These are phyloP conservation scores for Potamilus streckersoni DNA, from an alignment of 1,140 invertebrate genomes.

Conservation along the genomic window DNA sequence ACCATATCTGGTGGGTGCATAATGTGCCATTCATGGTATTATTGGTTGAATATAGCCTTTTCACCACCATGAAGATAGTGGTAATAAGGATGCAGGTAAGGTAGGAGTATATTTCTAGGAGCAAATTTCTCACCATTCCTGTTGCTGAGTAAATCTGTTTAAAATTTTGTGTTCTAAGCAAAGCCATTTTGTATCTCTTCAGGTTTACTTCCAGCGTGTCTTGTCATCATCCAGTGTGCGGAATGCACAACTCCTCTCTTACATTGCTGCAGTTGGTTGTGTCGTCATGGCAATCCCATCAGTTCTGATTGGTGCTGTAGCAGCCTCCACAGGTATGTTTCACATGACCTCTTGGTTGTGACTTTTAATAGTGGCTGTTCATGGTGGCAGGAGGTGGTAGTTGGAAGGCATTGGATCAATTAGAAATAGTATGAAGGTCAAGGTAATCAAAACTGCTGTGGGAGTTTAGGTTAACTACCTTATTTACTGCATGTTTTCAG, in stretches of 20 bases:
- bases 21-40: too few relatives aligned
- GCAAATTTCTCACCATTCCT: neutral
- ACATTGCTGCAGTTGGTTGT: slow-evolving; percentile 94
- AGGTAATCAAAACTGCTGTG: too few relatives aligned
- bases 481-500: too few relatives aligned
- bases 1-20: neutral
- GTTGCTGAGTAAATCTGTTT: neutral
- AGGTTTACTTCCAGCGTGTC: slow-evolving; percentile 98
- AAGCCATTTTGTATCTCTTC: slow-evolving; percentile 35
- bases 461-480: too few relatives aligned
- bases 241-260: slow-evolving; percentile 94
- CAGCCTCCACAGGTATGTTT: slow-evolving; percentile 90
- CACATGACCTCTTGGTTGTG: slow-evolving; percentile 54
- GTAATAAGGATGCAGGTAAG: neutral
- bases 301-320: slow-evolving; percentile 95
- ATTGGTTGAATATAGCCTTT: too few relatives aligned
- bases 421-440: too few relatives aligned
- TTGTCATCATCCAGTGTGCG: slow-evolving; percentile 93
- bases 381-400: too few relatives aligned
- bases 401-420: too few relatives aligned
- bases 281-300: slow-evolving; percentile 97
- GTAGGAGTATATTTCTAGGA: neutral
- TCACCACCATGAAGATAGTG: too few relatives aligned
- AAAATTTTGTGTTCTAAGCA: neutral
- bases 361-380: too few relatives aligned